Conservation (phyloP, 1,140 invertebrate species). For the Choristoneura fumiferana region DNA sequence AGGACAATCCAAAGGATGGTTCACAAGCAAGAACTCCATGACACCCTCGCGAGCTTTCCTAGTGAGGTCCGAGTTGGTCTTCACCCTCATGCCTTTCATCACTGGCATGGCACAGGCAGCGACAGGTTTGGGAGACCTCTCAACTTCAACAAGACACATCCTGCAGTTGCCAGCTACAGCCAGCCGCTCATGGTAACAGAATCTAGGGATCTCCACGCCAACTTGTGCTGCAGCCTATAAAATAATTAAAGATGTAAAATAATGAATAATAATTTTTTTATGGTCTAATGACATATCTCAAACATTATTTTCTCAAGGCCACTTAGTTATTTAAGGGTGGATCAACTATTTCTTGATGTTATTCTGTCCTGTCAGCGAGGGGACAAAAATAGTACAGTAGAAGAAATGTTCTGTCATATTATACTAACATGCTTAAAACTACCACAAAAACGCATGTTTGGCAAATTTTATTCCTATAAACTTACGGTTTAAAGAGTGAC, state of each 20-base stretch:
- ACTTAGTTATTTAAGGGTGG: no score
- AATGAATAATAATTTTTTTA: no score
- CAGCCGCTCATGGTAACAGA: slow-evolving; percentile 99
- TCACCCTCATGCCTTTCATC: slow-evolving; percentile 97
- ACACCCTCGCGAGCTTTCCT: slow-evolving; percentile 95
- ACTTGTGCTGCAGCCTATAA: slow-evolving; percentile 94
- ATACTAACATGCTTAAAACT: no score
- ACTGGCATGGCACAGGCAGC: slow-evolving; percentile 99
- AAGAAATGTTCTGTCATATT: no score
- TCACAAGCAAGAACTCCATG: slow-evolving; percentile 99
- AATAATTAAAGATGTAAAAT: neutral
- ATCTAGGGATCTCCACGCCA: slow-evolving; percentile 98
- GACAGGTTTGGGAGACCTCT: slow-evolving; percentile 96
- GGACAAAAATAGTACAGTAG: no score
- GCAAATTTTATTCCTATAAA: no score
- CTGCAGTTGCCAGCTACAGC: slow-evolving; percentile 99
- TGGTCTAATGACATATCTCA: no score
- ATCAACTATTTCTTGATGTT: no score
- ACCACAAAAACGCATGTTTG: no score
- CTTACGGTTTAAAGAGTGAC: no score
- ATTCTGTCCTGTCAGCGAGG: no score
- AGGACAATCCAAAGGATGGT: slow-evolving; percentile 99
- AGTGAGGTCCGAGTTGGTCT: slow-evolving; percentile 98
- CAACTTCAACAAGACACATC: slow-evolving; percentile 99
- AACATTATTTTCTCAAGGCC: no score